Conservation (phyloP, 2,113 vertebrate genomes). For the Bothrops jararaca region DNA sequence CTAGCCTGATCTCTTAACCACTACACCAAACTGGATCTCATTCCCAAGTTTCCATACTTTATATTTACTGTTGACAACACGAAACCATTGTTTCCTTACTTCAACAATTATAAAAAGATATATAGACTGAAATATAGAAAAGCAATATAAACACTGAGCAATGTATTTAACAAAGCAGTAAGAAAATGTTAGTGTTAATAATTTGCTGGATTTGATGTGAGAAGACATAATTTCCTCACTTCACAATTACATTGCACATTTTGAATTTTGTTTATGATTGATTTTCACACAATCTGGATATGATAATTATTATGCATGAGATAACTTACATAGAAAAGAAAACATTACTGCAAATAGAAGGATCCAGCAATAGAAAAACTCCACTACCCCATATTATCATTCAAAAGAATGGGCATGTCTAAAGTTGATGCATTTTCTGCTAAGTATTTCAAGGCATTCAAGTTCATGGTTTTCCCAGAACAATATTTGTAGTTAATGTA, state of each 20-base stretch:
- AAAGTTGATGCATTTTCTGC: background rate
- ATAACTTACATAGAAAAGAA: background rate
- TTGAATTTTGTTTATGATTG: background rate
- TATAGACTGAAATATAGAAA: background rate
- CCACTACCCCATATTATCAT: background rate
- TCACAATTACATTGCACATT: background rate
- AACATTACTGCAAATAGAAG: background rate
- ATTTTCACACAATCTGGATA: background rate
- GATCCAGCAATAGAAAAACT: background rate
- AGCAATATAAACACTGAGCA: background rate
- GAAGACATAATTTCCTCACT: background rate
- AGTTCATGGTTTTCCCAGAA: slow-evolving; percentile 19
- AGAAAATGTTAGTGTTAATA: background rate
- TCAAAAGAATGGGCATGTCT: slow-evolving; percentile 3
- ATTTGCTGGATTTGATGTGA: background rate
- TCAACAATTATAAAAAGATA: background rate
- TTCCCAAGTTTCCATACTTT: background rate
- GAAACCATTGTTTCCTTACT: background rate
- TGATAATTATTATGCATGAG: background rate
- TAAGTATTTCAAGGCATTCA: slow-evolving; percentile 27
- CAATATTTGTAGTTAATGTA: slow-evolving; percentile 11
- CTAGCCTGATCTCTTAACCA: background rate
- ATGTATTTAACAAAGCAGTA: background rate
- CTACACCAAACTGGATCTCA: background rate
- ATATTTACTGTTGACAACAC: background rate